Conservation (phyloP, 2,888 invertebrate species). For the Synanthedon tipuliformis region DNA sequence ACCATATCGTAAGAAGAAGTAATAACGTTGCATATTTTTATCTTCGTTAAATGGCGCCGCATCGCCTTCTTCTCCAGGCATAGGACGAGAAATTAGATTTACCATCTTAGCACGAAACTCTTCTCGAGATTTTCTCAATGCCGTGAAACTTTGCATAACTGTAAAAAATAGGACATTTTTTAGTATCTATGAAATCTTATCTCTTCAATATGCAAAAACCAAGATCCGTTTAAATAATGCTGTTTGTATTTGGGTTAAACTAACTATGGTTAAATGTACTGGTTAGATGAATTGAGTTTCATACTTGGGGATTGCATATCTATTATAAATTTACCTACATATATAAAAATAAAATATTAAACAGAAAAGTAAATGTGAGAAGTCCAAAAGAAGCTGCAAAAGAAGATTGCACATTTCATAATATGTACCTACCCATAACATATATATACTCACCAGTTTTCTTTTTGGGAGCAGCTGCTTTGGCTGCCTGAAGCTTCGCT, state of each 20-base stretch:
- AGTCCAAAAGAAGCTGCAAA: too few relatives aligned
- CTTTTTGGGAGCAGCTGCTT: conserved; percentile 27
- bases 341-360: too few relatives aligned
- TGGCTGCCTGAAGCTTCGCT: conserved; percentile 35
- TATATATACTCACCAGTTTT: conserved; percentile 40
- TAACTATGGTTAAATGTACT: too few relatives aligned
- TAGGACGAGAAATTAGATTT: conserved; percentile 75
- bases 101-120: conserved; percentile 85
- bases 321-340: too few relatives aligned
- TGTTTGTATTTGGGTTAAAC: too few relatives aligned
- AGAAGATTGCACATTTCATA: neutral
- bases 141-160: conserved; percentile 76
- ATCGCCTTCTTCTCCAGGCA: conserved; percentile 45
- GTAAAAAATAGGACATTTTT: conserved; percentile 5
- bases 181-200: too few relatives aligned
- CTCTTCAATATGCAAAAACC: too few relatives aligned
- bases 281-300: too few relatives aligned
- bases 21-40: conserved; percentile 81
- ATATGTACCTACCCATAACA: neutral
- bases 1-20: conserved; percentile 91
- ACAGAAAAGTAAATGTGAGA: too few relatives aligned
- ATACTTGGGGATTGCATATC: too few relatives aligned
- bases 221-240: too few relatives aligned
- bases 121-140: conserved; percentile 80
- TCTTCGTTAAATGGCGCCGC: conserved; percentile 73